Base-by-base conservation (phyloP, 2,888 invertebrate species). In the Prosapia bicincta region DNA sequence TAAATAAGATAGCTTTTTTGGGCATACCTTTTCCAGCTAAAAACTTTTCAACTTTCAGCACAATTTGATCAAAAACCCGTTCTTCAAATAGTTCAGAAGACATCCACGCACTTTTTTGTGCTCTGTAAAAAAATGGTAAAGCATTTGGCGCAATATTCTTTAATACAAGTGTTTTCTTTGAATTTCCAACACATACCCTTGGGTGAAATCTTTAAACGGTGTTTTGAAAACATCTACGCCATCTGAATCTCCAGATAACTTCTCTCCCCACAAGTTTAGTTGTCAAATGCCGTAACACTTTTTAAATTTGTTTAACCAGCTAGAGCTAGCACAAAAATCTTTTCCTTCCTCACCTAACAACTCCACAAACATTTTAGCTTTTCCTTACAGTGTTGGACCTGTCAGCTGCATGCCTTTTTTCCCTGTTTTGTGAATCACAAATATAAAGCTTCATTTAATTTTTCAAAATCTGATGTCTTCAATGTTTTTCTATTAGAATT, bases 401-500 rank as follows among this genome's bases (percentile, higher is more conserved):
- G 66, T 66, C 66, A 66, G 23, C 5, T 10, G 23, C 66, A 66
- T 66, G 23, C 66, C 66, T 10, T 15, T 38, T 38, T 38, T 15
- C 15, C 3, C 10, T 6, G 9, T 10, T 38, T 66, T 10, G 26
- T 66, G 26, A 66, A 66, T 23, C 66, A 66, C 3, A 66, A 23
- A 66, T 38, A 38, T 10, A 38, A 15, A 13, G 15, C 38, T 66
- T 66, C 1, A 23, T 15, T 23, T 66, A 66, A 10, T 66, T 66
- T 66, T 66, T 66, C 66, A 20, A 20, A 66, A 15, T 23, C 13
- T 6, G 24, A 66, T 66, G 66, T 26, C 15, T 66, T 66, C 26
- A 26, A 76, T 24, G 54, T 76, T 70, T 26, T 24, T 9, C 20
- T 67, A 28, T 25, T 43, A 32, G 24, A 69, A 26, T 75, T 75